Base-by-base conservation (phyloP, 2,113 vertebrate genomes). In the Gadus macrocephalus region DNA sequence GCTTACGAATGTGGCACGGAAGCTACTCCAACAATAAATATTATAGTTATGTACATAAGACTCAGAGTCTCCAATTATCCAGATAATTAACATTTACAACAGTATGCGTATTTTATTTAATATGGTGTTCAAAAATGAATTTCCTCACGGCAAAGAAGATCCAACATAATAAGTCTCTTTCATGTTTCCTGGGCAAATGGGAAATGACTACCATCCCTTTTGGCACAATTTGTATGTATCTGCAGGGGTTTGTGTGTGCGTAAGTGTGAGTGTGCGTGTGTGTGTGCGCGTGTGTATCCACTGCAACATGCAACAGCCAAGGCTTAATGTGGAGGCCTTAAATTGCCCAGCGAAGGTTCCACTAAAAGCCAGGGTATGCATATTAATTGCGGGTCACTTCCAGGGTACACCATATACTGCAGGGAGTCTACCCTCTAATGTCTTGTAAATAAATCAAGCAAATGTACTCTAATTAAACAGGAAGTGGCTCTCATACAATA, bases 401-500 rank as follows among this genome's bases (percentile, higher is more conserved):
- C 69, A 71, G 70, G 60, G 60, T 59, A 78, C 83, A 78, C 64
- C 7, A 38, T 79, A 64, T 67, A 53, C 20, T 68, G 59, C 64
- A 58, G 69, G 73, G 81, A 78, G 71, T 25, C 1, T 16, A 59
- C 56, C 53, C 56, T 65, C 66, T 66, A 79, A 81, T 55, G 66
- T 35, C 20, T 69, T 31, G 60, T 81, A 87, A 84, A 83, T 87
- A 85, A 82, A 85, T 77, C 68, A 73, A 42, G 59, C 20, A 74
- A 72, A 27, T 38, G 66, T 64, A 69, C 67, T 66, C 69, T 69
- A 83, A 87, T 90, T 88, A 81, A 75, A 86, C 65, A 83, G 71
- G 72, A 85, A 85, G 69, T 71, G 28, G 60, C 63, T 71, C 73
- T 80, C 64, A 65, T 83, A 72, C 67, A 83, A 65, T 73, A 78